Evolutionary conservation across 1,140 invertebrate species (phyloP).

Genomic region (Anastrepha obliqua): DNA sequence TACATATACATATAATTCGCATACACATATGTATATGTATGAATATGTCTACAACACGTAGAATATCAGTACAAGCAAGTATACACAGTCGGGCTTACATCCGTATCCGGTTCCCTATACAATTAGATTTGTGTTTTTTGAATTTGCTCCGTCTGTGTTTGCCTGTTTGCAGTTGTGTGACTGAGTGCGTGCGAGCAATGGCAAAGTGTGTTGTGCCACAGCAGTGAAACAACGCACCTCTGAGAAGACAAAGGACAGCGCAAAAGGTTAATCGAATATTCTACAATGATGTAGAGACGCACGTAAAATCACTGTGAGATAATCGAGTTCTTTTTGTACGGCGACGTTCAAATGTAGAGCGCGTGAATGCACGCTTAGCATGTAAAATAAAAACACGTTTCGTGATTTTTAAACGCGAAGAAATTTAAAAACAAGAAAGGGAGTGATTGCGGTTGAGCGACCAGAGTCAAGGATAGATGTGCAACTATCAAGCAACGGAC

Average conservation of each 20-base stretch:
- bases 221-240: background rate
- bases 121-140: background rate
- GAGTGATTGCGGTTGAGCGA: background rate
- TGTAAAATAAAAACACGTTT: background rate
- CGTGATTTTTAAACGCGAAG: constrained; percentile 1
- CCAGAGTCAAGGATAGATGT: background rate
- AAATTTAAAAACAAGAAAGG: constrained; percentile 4
- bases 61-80: background rate
- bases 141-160: background rate
- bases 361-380: too few relatives aligned
- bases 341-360: background rate
- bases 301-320: background rate
- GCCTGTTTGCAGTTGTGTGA: background rate
- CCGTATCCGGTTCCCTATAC: background rate
- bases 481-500: background rate
- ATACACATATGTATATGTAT: too few relatives aligned
- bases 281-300: background rate
- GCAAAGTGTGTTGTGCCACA: background rate
- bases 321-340: background rate
- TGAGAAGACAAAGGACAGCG: background rate
- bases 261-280: background rate
- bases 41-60: too few relatives aligned
- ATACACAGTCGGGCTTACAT: background rate
- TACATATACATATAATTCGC: too few relatives aligned
- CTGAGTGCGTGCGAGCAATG: background rate